These are phyloP conservation scores for Drosophila sturtevanti DNA, from an alignment of 1,140 invertebrate genomes.

Conservation along the genomic window DNA sequence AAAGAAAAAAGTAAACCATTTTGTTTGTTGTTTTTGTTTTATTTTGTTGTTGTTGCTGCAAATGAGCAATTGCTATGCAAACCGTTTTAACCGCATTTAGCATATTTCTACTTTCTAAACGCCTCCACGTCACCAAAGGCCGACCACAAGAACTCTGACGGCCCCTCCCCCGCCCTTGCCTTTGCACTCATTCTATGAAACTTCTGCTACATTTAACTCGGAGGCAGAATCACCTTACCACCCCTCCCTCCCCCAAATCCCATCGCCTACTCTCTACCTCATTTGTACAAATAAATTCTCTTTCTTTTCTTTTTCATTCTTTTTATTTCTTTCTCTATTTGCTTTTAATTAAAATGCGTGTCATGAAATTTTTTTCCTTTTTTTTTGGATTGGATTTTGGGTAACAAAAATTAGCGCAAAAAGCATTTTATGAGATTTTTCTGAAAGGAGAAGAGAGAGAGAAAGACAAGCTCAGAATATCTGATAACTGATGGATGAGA, in stretches of 20 bases:
- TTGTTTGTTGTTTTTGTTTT: slow-evolving; percentile 27
- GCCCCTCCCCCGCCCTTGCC: slow-evolving; percentile 4
- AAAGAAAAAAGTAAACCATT: slow-evolving; percentile 26
- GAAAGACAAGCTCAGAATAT: slow-evolving; percentile 48
- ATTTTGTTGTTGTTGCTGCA: slow-evolving; percentile 28
- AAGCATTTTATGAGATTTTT: slow-evolving; percentile 55
- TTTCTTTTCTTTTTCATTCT: background rate
- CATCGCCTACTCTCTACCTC: background rate
- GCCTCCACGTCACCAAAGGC: slow-evolving; percentile 26
- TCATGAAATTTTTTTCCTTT: slow-evolving; percentile 54
- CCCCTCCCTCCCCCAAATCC: background rate
- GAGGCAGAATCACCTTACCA: slow-evolving; percentile 11
- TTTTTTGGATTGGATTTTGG: slow-evolving; percentile 33
- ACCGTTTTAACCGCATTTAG: slow-evolving; percentile 58
- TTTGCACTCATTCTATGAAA: background rate
- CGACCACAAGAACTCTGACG: background rate
- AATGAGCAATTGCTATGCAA: slow-evolving; percentile 80
- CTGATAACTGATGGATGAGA: slow-evolving; percentile 50
- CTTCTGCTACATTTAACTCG: slow-evolving; percentile 69
- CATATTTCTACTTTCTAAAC: slow-evolving; percentile 78
- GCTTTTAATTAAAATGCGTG: slow-evolving; percentile 81
- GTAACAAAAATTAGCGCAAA: slow-evolving; percentile 48
- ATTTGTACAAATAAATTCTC: slow-evolving; percentile 11
- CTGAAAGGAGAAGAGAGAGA: background rate
- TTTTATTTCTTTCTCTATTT: slow-evolving; percentile 56